Evolutionary conservation across 2,888 invertebrate species (phyloP).

Genomic region (Tinea semifulvella): DNA sequence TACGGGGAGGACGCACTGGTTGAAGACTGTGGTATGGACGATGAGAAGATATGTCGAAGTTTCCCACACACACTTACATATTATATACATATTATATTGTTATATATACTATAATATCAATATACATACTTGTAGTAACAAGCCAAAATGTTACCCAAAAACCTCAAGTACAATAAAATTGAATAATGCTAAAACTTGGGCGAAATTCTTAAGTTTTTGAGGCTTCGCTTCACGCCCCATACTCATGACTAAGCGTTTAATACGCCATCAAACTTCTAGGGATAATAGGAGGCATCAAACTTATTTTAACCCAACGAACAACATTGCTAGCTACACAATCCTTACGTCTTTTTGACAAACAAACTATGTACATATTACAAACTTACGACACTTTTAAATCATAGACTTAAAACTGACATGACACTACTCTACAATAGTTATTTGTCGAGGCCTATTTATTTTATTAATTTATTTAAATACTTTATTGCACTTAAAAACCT

Average conservation of each 20-base stretch:
- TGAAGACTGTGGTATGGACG: too few relatives aligned
- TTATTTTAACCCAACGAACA: constrained; percentile 7
- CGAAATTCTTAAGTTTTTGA: constrained; percentile 1
- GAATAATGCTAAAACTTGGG: constrained; percentile 6
- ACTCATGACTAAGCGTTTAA: constrained; percentile 9
- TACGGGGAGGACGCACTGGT: too few relatives aligned
- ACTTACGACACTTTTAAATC: too few relatives aligned
- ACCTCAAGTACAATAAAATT: constrained; percentile 5
- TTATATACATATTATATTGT: neutral
- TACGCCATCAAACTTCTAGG: constrained; percentile 12
- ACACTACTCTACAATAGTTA: too few relatives aligned
- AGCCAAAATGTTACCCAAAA: neutral
- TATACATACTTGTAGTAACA: neutral
- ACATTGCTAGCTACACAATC: neutral
- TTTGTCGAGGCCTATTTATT: too few relatives aligned
- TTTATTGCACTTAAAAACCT: too few relatives aligned
- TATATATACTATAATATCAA: too few relatives aligned
- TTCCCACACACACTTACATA: neutral
- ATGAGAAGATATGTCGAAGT: too few relatives aligned
- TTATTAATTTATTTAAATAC: too few relatives aligned
- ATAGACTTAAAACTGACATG: too few relatives aligned
- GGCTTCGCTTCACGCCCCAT: neutral
- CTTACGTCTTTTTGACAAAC: too few relatives aligned
- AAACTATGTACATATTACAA: too few relatives aligned
- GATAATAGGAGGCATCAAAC: constrained; percentile 9